Base-by-base conservation (phyloP, 2,113 vertebrate species). In the Struthio camelus region DNA sequence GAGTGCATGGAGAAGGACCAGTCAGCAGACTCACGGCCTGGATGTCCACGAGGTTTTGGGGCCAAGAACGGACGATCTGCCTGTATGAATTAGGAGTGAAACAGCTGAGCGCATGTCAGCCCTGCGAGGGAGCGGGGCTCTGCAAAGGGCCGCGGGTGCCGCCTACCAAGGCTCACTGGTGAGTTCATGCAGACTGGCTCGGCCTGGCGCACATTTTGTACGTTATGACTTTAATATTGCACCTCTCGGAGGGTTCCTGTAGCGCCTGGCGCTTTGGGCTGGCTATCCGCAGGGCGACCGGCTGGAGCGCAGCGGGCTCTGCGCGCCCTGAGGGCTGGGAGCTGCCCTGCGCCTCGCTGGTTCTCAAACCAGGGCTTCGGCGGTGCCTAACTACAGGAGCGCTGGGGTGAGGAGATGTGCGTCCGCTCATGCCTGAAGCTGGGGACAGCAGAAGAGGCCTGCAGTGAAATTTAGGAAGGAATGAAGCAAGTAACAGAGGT, bases 331-430 rank as follows among this genome's bases (percentile, higher is more conserved):
- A n/a, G n/a, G n/a, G n/a, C n/a, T n/a, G n/a, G n/a, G n/a, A n/a
- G n/a, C n/a, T n/a, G 40, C 64, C 0, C 0, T 38, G 38, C 40
- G 23, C 17, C 53, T 51, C 8, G 1, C n/a, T 5, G 40, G 18
- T 7, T 9, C 36, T 32, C 59, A 6, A 10, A 28, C 61, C 23
- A 9, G 10, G 11, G 46, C 65, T 66, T 12, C 6, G 46, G 50
- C 69, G 30, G 42, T 8, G 36, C 58, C 58, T 65, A 12, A 5
- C 1, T 18, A 5, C 6, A 18, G 42, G 73, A 5, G n/a, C n/a
- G n/a, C n/a, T n/a, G n/a, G n/a, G n/a, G n/a, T n/a, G n/a, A n/a
- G n/a, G n/a, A n/a, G n/a, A n/a, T n/a, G n/a, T n/a, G n/a, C n/a
- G n/a, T n/a, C 65, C n/a, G 16, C 25, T 30, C 6, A 2, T 1